Base-by-base conservation (phyloP, 2,113 vertebrate genomes). In the Calonectris borealis region DNA sequence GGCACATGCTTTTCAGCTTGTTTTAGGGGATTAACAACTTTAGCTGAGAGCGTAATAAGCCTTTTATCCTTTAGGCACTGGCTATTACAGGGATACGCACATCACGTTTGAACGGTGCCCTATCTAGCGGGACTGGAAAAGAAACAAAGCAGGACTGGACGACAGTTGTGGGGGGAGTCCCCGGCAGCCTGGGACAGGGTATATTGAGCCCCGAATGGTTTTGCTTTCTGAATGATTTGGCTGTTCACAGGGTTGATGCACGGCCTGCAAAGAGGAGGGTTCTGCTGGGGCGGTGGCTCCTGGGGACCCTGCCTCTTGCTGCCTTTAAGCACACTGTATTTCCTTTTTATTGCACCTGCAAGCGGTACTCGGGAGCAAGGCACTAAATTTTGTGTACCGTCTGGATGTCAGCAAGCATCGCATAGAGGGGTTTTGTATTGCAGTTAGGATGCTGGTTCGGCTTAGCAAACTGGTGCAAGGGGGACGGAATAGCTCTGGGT, bases 331-430 rank as follows among this genome's bases (percentile, higher is more conserved):
- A 21, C 4, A 4, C 55, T 84, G 64, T 95, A 94, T 97, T 95
- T 97, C 94, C 86, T 92, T 92, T 96, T 96, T 94, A 95, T 96
- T 68, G 84, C 69, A 89, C 91, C 94, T 95, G 77, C 91, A 89
- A 91, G 81, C 29, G 4, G 79, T 68, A 55, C 83, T 79, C 1
- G 0, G 69, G 73, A 94, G 65, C 73, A 60, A 60, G 69, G 57
- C 80, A 92, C 77, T 96, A 92, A 92, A 96, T 96, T 94, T 72
- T 91, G 69, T 86, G 55, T 93, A 71, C 83, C 29, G 57, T 94
- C 93, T 96, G 89, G 85, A 65, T 94, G 90, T 93, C 90, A 86
- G 86, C 16, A 9, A 79, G 81, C 93, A 44, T 70, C 6, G 24
- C 77, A 44, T n/a, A 88, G 77, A 46, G 16, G 25, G 24, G 75